Conservation (phyloP, 2,888 invertebrate species). For the Dicranocentrus wangi region DNA sequence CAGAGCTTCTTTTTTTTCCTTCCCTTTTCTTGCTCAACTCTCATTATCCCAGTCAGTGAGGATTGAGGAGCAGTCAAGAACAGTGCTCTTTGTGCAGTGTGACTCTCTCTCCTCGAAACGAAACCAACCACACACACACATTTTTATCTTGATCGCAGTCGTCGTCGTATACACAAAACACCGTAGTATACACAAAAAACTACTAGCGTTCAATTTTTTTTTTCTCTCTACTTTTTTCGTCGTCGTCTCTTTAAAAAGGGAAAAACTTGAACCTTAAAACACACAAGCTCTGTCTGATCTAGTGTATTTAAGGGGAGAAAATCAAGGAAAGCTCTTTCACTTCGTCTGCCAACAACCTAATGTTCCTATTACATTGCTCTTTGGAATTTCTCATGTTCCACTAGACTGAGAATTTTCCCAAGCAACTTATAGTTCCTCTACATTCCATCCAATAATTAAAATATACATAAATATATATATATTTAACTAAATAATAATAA, state of each 20-base stretch:
- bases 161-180: not conserved
- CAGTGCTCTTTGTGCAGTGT: constrained; percentile 62
- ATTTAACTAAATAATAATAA: constrained; percentile 29
- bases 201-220: constrained; percentile 20
- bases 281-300: no score
- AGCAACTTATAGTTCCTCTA: constrained; percentile 63
- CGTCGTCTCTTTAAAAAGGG: not conserved
- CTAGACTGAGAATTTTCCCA: constrained; percentile 36
- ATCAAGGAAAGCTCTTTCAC: constrained; percentile 53
- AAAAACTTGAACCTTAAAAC: no score
- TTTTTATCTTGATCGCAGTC: no score
- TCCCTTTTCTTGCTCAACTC: constrained; percentile 49
- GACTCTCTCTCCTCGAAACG: constrained; percentile 54
- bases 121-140: constrained; percentile 15
- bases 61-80: constrained; percentile 64
- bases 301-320: not conserved
- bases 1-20: constrained; percentile 14
- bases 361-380: constrained; percentile 62
- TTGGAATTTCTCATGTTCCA: constrained; percentile 34
- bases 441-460: constrained; percentile 56
- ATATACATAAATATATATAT: not conserved
- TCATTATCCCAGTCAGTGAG: constrained; percentile 64
- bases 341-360: constrained; percentile 59
- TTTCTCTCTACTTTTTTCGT: constrained; percentile 3
- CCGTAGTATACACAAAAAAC: constrained; percentile 14